Conservation (phyloP, 2,797 vertebrate genomes). For the Ctenochaetus hawaiiensis region DNA sequence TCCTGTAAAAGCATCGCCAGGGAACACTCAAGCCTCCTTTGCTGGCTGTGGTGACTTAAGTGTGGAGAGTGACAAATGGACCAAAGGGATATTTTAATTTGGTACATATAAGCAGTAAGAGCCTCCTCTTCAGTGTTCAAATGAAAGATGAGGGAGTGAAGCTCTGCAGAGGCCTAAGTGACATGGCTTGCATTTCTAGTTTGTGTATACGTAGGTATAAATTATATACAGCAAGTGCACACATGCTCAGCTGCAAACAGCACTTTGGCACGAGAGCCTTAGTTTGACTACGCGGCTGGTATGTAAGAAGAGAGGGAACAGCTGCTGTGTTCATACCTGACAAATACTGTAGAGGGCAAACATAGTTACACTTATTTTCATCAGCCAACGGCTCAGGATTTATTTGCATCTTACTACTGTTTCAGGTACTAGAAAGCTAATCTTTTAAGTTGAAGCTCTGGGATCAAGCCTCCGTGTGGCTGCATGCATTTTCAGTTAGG, state of each 20-base stretch:
- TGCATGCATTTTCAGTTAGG: not conserved
- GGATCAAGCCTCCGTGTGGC: constrained; percentile 4
- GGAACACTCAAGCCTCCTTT: constrained; percentile 55
- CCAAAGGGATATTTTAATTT: constrained; percentile 66
- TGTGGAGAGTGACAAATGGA: constrained; percentile 66
- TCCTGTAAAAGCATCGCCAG: constrained; percentile 36
- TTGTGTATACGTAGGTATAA: not conserved
- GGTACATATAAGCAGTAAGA: constrained; percentile 58
- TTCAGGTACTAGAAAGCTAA: constrained; percentile 41
- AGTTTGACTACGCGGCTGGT: constrained; percentile 22
- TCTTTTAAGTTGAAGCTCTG: not conserved
- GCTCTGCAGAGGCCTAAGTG: constrained; percentile 15
- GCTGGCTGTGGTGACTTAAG: constrained; percentile 47
- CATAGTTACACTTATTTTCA: constrained; percentile 34
- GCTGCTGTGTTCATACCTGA: constrained; percentile 31
- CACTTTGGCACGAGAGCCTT: constrained; percentile 9
- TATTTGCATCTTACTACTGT: constrained; percentile 56
- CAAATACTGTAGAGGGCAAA: constrained; percentile 36
- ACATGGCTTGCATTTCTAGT: constrained; percentile 15
- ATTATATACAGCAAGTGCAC: constrained; percentile 1
- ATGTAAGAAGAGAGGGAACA: constrained; percentile 36
- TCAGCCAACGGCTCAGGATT: constrained; percentile 37
- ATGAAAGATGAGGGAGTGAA: constrained; percentile 41
- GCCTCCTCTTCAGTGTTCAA: constrained; percentile 43
- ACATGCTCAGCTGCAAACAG: constrained; percentile 7